Base-by-base conservation (phyloP, 2,797 vertebrate species). In the Anableps anableps region DNA sequence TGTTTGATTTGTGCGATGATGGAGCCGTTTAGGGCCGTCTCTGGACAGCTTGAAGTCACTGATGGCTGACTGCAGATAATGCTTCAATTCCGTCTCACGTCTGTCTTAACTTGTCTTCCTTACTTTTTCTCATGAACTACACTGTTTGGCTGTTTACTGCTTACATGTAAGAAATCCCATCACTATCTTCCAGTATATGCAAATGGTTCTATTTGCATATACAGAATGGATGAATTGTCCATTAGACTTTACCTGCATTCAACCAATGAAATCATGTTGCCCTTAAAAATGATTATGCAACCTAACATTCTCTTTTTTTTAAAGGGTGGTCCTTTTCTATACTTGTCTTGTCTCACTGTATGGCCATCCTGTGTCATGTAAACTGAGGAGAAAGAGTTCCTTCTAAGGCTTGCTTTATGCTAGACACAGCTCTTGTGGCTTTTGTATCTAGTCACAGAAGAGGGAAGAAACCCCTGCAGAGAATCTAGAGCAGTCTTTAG, bases 381-480 rank as follows among this genome's bases (percentile, higher is more conserved):
- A 86, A 90, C 80, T 74, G 82, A 79, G 21, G 80, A 85, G 47
- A 81, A 82, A 90, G 72, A 62, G 48, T 83, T 84, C 50, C 76
- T 82, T 78, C 89, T 75, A 85, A 95, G 95, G 94, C 94, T 78
- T 93, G 95, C 93, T 96, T 94, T 93, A 94, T 95, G 92, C 95
- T 95, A 93, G 95, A 96, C 94, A 95, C 94, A 95, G 95, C 92
- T 94, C 90, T 96, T 96, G 95, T 96, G 96, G 94, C 94, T 96
- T 95, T 95, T 96, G 96, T 96, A 95, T 96, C 95, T 96, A 96
- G 96, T 96, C 96, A 89, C 93, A 96, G 96, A 96, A 95, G 96
- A 96, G 95, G 94, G 94, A 96, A 94, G 95, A 95, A 96, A 93
- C 94, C 90, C 94, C 95, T 91, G 96, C 95, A 92, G 95, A 95